phyloP scores from a whole-genome alignment of 2,797 vertebrate species.

The Chloroceryle amazona region DNA sequence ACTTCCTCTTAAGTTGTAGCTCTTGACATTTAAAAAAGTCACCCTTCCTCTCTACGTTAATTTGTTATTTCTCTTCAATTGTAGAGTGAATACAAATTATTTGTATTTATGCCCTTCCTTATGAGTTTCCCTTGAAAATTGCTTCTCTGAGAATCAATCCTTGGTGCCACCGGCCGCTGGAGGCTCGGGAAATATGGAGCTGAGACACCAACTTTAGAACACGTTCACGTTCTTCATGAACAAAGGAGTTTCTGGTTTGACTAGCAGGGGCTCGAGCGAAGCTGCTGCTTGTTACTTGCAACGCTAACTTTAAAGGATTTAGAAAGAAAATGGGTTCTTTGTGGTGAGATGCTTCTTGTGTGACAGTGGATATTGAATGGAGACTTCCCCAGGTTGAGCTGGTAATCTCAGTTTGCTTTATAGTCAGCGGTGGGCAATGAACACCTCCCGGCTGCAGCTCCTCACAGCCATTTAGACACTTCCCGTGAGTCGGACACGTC shows the following conservation, averaged over 20 bases:
- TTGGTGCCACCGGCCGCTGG: neutral
- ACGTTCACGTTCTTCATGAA: neutral
- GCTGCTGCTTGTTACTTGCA: neutral
- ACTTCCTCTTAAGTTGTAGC: conserved; percentile 44
- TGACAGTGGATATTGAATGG: neutral
- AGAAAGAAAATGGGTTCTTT: neutral
- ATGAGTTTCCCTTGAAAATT: neutral
- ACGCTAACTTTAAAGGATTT: neutral
- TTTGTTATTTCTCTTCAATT: neutral
- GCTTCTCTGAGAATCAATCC: neutral
- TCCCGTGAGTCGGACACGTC: neutral
- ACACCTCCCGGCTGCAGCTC: neutral
- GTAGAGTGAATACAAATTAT: conserved; percentile 26
- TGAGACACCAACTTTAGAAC: neutral
- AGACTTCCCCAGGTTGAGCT: neutral
- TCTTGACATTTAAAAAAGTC: conserved; percentile 52
- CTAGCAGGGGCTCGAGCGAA: neutral
- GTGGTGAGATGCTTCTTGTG: neutral
- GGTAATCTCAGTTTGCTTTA: neutral
- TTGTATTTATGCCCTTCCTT: neutral
- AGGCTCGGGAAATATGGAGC: neutral
- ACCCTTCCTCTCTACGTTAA: conserved; percentile 4
- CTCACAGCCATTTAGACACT: neutral
- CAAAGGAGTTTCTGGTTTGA: neutral
- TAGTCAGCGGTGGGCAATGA: neutral